Evolutionary conservation across 2,113 vertebrate genomes (phyloP).

Genomic region (Parus major): DNA sequence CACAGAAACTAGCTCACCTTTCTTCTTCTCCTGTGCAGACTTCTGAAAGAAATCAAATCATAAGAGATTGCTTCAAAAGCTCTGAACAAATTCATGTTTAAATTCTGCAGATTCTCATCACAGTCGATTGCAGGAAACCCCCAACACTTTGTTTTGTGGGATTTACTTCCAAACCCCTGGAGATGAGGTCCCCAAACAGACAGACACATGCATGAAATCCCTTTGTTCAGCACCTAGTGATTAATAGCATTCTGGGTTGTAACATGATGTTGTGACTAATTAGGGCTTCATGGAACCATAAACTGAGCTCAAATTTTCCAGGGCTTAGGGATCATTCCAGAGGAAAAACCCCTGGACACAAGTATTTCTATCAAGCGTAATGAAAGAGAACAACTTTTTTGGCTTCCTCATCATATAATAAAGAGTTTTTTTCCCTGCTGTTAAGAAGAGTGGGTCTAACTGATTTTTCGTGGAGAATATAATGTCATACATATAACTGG

Average conservation of each 20-base stretch:
- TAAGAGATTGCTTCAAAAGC: not conserved
- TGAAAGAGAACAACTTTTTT: not conserved
- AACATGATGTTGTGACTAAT: slow-evolving; percentile 49
- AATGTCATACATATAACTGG: not conserved
- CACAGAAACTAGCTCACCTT: not conserved
- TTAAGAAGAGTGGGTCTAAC: not conserved
- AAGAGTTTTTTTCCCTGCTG: not conserved
- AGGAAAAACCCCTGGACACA: not conserved
- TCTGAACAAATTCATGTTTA: not conserved
- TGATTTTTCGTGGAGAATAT: not conserved
- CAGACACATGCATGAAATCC: not conserved
- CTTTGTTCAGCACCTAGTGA: not conserved
- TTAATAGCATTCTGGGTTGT: not conserved
- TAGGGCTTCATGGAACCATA: not conserved
- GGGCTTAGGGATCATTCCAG: not conserved
- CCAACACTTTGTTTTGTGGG: not conserved
- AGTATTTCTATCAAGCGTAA: not conserved
- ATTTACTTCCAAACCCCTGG: not conserved
- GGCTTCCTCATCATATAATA: not conserved
- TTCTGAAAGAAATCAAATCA: not conserved
- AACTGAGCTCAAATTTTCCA: slow-evolving; percentile 61
- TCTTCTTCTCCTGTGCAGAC: not conserved
- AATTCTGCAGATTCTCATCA: not conserved
- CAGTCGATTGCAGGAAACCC: not conserved
- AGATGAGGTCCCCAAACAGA: not conserved